Evolutionary conservation across 2,888 invertebrate species (phyloP), one percentile per base, ranked within the genome.

Genomic region (Drosophila limbata): DNA sequence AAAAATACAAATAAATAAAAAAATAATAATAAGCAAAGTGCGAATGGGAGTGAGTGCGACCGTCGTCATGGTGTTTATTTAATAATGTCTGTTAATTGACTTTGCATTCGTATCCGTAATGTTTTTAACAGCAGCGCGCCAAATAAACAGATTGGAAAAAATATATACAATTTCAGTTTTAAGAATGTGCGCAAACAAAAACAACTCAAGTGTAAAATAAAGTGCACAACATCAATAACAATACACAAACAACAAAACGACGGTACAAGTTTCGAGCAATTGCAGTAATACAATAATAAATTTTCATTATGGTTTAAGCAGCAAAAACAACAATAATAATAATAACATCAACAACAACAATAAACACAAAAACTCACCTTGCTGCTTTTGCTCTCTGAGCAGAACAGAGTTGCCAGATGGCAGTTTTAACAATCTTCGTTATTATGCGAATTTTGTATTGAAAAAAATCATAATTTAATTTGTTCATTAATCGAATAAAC

Each of bases 11-110:
- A 69, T 79, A 62, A 57, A 64, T 55, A 71, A 64, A 53, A 53
- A 53, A 70, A 66, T 50, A 64, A 67, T 70, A 62, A 74, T 70
- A 77, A 72, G 56, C 45, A 62, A 59, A 64, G 57, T 69, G 63
- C 39, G 53, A 77, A 40, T 68, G 15, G 62, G 19, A 31, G 44
- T 45, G 65, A 67, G 66, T 66, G 71, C 52, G 62, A 64, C 40
- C 60, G 77, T 69, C 52, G 71, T 68, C 57, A 67, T 69, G 53
- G 51, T 65, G 55, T 74, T 77, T 77, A 69, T 77, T 77, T 67
- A 77, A 77, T 77, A 77, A 75, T 68, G 64, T 52, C 55, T 69
- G 87, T 66, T 82, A 87, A 84, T 82, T 86, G 72, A 74, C 69
- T 75, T 76, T 66, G 71, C 63, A 64, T 61, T 67, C 60, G 69